These are phyloP conservation scores for Polyploca ridens DNA, from an alignment of 2,888 invertebrate genomes.

Conservation along the genomic window DNA sequence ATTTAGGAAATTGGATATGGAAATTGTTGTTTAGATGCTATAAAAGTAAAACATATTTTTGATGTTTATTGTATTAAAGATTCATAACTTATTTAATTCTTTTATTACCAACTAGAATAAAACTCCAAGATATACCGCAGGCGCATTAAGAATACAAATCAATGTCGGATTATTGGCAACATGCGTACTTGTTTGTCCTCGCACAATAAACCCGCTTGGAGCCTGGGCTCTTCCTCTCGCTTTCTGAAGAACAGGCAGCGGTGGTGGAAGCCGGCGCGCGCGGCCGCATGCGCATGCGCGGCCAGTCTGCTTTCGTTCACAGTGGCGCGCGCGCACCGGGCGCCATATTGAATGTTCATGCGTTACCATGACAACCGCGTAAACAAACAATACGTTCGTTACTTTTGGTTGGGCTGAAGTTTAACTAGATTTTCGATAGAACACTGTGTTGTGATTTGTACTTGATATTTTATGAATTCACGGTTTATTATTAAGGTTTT, in stretches of 20 bases:
- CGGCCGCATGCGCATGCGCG: conserved; percentile 49
- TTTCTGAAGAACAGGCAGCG: conserved; percentile 59
- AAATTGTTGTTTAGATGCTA: conserved; percentile 12
- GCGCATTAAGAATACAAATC: conserved; percentile 47
- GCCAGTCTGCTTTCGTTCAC: conserved; percentile 75
- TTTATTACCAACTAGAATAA: conserved; percentile 15
- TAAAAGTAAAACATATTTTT: conserved; percentile 9
- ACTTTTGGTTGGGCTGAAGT: conserved; percentile 7
- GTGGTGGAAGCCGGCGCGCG: conserved; percentile 59
- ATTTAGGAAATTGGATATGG: conserved; percentile 22
- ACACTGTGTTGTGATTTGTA: conserved; percentile 23
- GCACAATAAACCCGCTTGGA: conserved; percentile 73
- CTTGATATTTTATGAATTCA: background rate
- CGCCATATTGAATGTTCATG: conserved; percentile 69
- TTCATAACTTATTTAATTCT: conserved; percentile 5
- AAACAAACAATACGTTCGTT: conserved; percentile 49
- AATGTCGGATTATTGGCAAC: conserved; percentile 58
- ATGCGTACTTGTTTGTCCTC: conserved; percentile 76
- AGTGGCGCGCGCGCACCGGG: conserved; percentile 74
- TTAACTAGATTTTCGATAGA: conserved; percentile 7
- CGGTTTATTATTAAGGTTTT: background rate
- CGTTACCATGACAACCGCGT: conserved; percentile 81
- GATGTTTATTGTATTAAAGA: conserved; percentile 12
- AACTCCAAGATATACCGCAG: conserved; percentile 28
- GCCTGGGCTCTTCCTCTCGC: conserved; percentile 76